Evolutionary conservation across 2,797 vertebrate species (phyloP).

Genomic region (Gephyroberyx darwinii): DNA sequence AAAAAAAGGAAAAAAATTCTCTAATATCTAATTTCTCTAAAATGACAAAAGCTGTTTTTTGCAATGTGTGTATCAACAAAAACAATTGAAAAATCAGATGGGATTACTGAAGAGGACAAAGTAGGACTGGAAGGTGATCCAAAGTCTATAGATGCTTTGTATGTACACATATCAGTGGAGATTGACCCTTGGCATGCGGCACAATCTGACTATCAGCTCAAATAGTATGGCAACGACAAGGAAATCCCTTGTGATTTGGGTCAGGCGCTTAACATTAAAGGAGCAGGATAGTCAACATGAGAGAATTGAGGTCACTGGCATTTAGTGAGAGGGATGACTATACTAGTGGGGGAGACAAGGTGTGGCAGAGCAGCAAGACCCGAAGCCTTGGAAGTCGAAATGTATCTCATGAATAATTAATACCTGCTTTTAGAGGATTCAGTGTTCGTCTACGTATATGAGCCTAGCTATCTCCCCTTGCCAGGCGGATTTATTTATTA

Average conservation of each 20-base stretch:
- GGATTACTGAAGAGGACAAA: conserved; percentile 17
- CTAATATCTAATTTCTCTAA: too few relatives aligned
- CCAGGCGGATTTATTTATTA: too few relatives aligned
- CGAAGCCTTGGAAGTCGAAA: too few relatives aligned
- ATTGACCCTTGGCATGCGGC: conserved; percentile 15
- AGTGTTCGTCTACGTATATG: too few relatives aligned
- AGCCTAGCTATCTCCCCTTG: too few relatives aligned
- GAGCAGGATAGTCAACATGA: not conserved
- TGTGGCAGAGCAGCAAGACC: too few relatives aligned
- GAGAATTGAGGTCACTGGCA: conserved; percentile 22
- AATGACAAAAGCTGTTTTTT: too few relatives aligned
- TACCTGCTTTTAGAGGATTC: too few relatives aligned
- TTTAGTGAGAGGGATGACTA: not conserved
- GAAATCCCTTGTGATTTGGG: conserved; percentile 50
- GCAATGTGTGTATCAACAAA: too few relatives aligned
- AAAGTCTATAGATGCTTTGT: not conserved
- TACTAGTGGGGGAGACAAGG: too few relatives aligned
- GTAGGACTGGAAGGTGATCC: not conserved
- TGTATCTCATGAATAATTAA: too few relatives aligned
- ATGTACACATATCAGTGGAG: conserved; percentile 22
- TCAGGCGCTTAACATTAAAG: conserved; percentile 29
- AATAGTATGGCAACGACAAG: conserved; percentile 18
- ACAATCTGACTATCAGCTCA: conserved; percentile 47
- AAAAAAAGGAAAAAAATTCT: too few relatives aligned
- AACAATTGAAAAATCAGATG: not conserved